Percentiles rank a stretch among this genome's conserved stretches.
Conservation (phyloP, 2,888 invertebrate genomes). For the Furcula furcula region DNA sequence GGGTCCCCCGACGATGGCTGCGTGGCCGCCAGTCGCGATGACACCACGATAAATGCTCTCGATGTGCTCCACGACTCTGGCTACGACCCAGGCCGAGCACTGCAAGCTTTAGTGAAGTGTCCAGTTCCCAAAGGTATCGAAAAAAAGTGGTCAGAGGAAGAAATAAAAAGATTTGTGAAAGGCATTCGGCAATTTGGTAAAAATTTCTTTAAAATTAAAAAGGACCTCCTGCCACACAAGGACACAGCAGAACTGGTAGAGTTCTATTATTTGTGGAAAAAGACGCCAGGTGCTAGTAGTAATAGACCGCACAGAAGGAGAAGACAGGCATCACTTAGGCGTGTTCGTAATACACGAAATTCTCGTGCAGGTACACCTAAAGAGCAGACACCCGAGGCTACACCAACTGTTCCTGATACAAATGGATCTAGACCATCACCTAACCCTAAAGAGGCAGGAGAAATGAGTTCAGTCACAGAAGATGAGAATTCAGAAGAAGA, state of each 20-base stretch:
- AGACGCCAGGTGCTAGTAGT: slow-evolving; percentile 98
- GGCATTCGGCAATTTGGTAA: slow-evolving; percentile 99
- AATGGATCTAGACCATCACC: slow-evolving; percentile 83
- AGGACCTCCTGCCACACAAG: slow-evolving; percentile 97
- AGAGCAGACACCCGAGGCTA: slow-evolving; percentile 85
- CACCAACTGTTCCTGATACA: slow-evolving; percentile 76
- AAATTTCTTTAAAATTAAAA: slow-evolving; percentile 98
- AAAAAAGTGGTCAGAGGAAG: slow-evolving; percentile 99
- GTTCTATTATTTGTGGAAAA: slow-evolving; percentile 99
- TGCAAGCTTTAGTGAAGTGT: slow-evolving; percentile 97
- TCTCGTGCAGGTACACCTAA: slow-evolving; percentile 90
- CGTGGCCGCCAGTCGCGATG: slow-evolving; percentile 97
- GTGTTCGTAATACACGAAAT: slow-evolving; percentile 94
- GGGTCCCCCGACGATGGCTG: slow-evolving; percentile 98
- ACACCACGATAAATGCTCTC: slow-evolving; percentile 98
- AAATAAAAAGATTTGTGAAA: slow-evolving; percentile 98
- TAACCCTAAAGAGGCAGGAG: slow-evolving; percentile 85
- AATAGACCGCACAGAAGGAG: slow-evolving; percentile 96
- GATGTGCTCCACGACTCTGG: slow-evolving; percentile 97
- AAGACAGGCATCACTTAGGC: slow-evolving; percentile 91
- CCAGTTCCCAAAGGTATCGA: slow-evolving; percentile 98
- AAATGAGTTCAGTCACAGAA: slow-evolving; percentile 91
- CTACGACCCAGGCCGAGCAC: slow-evolving; percentile 97
- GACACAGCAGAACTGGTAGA: slow-evolving; percentile 98
- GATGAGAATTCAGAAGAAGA: slow-evolving; percentile 97